Evolutionary conservation across 2,888 invertebrate genomes (phyloP).

Genomic region (Amiota minor): DNA sequence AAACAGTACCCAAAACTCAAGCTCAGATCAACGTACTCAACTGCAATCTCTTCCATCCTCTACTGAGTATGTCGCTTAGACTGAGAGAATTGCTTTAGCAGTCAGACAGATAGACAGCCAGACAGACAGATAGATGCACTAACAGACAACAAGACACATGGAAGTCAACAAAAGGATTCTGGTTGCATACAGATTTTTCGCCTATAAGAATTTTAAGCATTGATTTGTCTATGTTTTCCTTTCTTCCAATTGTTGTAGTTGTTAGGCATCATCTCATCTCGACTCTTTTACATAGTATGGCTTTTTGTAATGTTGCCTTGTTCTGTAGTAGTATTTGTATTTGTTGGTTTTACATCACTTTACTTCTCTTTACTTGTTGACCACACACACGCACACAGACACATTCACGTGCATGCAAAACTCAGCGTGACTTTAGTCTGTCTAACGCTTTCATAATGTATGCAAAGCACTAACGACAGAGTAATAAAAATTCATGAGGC

Average conservation of each 20-base stretch:
- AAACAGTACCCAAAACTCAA: slow-evolving; percentile 4
- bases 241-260: background rate
- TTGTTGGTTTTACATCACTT: background rate
- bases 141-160: slow-evolving; percentile 2
- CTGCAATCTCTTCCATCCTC: background rate
- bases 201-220: slow-evolving; percentile 17
- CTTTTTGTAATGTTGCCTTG: background rate
- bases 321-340: background rate
- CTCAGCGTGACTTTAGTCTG: slow-evolving; percentile 35
- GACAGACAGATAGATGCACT: background rate
- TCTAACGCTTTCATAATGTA: slow-evolving; percentile 51
- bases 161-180: background rate
- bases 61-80: slow-evolving; percentile 4
- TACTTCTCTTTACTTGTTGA: background rate
- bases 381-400: slow-evolving; percentile 32
- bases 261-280: background rate
- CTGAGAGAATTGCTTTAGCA: background rate
- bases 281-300: slow-evolving; percentile 4
- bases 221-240: slow-evolving; percentile 22
- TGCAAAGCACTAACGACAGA: slow-evolving; percentile 63
- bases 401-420: slow-evolving; percentile 16
- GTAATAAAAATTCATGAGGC: slow-evolving; percentile 65
- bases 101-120: background rate
- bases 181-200: slow-evolving; percentile 11
- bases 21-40: background rate